Conservation (phyloP, 2,797 vertebrate genomes). For the Eremophila alpestris region DNA sequence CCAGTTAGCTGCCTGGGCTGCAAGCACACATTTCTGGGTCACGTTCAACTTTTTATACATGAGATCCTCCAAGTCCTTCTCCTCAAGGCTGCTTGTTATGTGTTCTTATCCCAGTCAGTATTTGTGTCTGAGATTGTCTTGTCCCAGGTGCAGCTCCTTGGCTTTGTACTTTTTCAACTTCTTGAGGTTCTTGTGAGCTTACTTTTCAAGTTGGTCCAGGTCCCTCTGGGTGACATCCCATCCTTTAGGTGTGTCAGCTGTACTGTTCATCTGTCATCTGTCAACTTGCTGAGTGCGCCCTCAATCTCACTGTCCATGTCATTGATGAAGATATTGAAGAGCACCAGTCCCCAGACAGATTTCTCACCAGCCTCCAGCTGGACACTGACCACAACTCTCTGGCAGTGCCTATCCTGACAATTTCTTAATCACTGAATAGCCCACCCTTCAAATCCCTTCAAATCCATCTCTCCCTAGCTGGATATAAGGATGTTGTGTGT, state of each 20-base stretch:
- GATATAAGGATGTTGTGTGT: not conserved
- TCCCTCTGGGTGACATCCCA: not conserved
- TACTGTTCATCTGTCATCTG: not conserved
- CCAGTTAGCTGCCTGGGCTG: not conserved
- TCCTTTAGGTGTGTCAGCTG: not conserved
- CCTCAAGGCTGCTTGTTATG: not conserved
- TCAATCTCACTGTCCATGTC: rapidly evolving
- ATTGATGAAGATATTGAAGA: not conserved
- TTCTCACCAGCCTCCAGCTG: not conserved
- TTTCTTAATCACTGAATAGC: not conserved
- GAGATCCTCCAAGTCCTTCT: not conserved
- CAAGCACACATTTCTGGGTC: rapidly evolving
- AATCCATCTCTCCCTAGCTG: not conserved
- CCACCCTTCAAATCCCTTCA: not conserved
- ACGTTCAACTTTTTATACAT: not conserved
- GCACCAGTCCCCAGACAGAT: not conserved
- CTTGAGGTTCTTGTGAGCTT: not conserved
- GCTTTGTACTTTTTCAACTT: not conserved
- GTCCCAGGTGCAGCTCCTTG: not conserved
- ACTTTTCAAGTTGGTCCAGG: not conserved
- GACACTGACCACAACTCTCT: not conserved
- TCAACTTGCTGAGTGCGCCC: too few relatives aligned
- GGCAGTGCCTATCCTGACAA: not conserved
- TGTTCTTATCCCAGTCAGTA: not conserved
- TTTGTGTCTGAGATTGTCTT: not conserved